Evolutionary conservation across 2,888 invertebrate species (phyloP), one percentile per base, ranked within the genome.

Genomic region (Perdita meconis): DNA sequence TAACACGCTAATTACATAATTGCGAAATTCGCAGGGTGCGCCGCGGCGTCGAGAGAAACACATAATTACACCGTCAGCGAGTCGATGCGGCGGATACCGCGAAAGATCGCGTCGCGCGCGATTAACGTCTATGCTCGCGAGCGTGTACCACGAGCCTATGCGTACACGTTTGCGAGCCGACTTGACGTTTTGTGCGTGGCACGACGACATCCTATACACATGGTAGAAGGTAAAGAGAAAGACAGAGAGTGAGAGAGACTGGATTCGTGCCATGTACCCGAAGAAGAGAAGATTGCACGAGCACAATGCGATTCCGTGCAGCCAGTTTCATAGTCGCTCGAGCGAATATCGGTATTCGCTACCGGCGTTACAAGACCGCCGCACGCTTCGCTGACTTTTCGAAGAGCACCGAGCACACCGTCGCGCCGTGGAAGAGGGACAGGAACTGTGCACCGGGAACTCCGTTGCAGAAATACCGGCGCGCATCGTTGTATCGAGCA

Each of bases 351-450:
- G 72, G 69, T 73, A 61, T 72, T 79, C 68, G 75, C 81, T 75
- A 72, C 75, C 61, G 40, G 63, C 59, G 72, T 71, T 78, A 69
- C 75, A 63, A 78, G 74, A 61, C 64, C 34, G 53, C 66, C 12
- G 78, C 71, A 81, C 81, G 81, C 81, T 76, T 59, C 72, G 79
- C 47, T 79, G 79, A 55, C 51, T 79, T 70, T 72, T 76, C 79
- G 68, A 70, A 69, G 47, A 68, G 68, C 59, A 38, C 19, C 2
- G 53, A 67, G 59, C 63, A 50, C 47, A 38, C 66, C 3, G 19
- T n/a, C 63, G 55, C 47, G 36, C 66, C 3, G 19, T n/a, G 47
- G 42, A 30, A 34, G 53, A 22, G 42, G 22, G 42, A 71, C 65
- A 60, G 68, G 56, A 71, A 70, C 69, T 63, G 69, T 63, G 69